Evolutionary conservation across 2,888 invertebrate genomes (phyloP).

Genomic region (Amiota minor): DNA sequence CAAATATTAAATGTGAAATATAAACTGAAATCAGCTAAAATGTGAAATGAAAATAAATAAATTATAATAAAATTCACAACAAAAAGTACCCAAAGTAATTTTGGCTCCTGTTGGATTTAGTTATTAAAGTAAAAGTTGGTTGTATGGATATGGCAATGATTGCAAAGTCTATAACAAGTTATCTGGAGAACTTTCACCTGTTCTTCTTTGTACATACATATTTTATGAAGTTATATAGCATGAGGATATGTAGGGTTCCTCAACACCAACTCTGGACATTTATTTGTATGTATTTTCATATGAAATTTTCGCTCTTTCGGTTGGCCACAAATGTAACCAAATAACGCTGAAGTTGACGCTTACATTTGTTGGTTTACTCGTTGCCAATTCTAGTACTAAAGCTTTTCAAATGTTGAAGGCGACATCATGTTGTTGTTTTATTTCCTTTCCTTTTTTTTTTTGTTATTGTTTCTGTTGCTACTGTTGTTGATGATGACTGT

Average conservation of each 20-base stretch:
- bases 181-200: constrained; percentile 9
- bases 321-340: constrained; percentile 26
- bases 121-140: not conserved
- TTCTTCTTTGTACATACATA: not conserved
- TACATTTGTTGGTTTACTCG: not conserved
- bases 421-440: not conserved
- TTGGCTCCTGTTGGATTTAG: not conserved
- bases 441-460: too few relatives aligned
- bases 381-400: not conserved
- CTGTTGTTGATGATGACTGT: constrained; percentile 7
- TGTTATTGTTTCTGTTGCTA: not conserved
- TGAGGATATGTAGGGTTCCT: too few relatives aligned
- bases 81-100: not conserved
- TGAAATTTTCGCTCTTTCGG: constrained; percentile 1
- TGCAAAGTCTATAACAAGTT: not conserved
- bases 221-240: constrained; percentile 8
- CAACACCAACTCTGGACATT: not conserved
- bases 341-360: constrained; percentile 11
- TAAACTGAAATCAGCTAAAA: not conserved
- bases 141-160: not conserved
- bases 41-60: not conserved
- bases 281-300: constrained; percentile 17
- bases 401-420: not conserved
- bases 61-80: not conserved
- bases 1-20: not conserved